These are phyloP conservation scores for Emmelina monodactyla DNA, from an alignment of 2,888 invertebrate genomes.

Conservation along the genomic window DNA sequence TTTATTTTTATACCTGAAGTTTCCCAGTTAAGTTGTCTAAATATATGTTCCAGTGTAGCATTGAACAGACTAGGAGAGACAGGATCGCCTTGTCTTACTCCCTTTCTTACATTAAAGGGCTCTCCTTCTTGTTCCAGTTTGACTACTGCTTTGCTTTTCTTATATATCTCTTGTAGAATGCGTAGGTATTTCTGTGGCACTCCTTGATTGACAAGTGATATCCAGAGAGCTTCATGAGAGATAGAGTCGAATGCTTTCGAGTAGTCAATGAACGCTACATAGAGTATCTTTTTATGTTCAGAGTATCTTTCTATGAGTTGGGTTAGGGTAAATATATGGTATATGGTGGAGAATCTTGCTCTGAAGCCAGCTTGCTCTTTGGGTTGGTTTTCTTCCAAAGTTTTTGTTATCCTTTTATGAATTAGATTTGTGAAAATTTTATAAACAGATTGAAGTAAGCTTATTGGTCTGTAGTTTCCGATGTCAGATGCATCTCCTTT, in stretches of 20 bases:
- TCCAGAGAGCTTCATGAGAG: conserved; percentile 10
- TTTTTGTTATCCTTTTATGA: conserved; percentile 3
- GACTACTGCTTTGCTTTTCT: conserved; percentile 5
- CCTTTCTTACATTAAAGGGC: conserved; percentile 7
- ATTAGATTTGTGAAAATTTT: conserved; percentile 9
- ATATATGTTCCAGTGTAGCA: conserved; percentile 8
- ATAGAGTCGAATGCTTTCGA: conserved; percentile 11
- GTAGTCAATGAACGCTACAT: conserved; percentile 11
- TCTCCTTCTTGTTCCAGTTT: conserved; percentile 7
- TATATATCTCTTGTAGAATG: conserved; percentile 7
- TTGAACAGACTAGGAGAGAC: conserved; percentile 10
- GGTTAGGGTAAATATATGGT: conserved; percentile 2
- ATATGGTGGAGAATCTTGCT: conserved; percentile 5
- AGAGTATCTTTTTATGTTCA: conserved; percentile 5
- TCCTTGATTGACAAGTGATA: conserved; percentile 11
- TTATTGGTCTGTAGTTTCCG: conserved; percentile 10
- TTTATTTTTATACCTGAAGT: conserved; percentile 8
- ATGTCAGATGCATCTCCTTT: conserved; percentile 11
- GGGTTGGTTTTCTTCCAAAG: conserved; percentile 8
- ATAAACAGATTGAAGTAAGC: conserved; percentile 7
- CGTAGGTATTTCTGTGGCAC: conserved; percentile 7
- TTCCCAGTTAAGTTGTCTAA: conserved; percentile 9
- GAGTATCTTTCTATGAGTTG: conserved; percentile 6
- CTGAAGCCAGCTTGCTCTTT: conserved; percentile 11
- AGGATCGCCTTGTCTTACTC: conserved; percentile 10